These are phyloP conservation scores for Sus cebifrons DNA, from an alignment of 2,797 vertebrate genomes.

Conservation along the genomic window DNA sequence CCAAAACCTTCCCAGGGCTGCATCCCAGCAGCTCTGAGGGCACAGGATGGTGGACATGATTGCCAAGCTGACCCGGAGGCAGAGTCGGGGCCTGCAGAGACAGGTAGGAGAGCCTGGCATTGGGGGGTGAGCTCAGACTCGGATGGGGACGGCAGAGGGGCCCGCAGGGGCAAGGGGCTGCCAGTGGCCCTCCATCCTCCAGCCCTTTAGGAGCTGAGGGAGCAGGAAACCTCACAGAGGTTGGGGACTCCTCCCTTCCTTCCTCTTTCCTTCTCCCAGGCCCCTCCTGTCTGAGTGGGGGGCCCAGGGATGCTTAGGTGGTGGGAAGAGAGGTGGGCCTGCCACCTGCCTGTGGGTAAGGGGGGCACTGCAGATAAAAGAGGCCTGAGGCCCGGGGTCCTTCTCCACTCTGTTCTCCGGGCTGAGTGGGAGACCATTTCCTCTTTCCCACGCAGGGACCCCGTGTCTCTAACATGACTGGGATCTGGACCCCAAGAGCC, in stretches of 20 bases:
- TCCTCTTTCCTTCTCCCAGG: background rate
- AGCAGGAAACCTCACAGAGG: background rate
- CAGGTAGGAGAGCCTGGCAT: conserved; percentile 70
- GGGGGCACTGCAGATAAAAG: background rate
- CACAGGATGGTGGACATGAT: conserved; percentile 81
- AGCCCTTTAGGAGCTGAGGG: background rate
- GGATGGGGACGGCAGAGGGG: background rate
- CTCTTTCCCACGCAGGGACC: background rate
- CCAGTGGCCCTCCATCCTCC: background rate
- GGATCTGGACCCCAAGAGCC: background rate
- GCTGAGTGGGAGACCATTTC: conserved; percentile 52
- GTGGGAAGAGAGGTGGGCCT: background rate
- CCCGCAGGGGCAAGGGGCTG: background rate
- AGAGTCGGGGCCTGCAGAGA: conserved; percentile 60
- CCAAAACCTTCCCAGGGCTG: conserved; percentile 62
- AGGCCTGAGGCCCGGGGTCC: background rate
- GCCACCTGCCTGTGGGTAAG: background rate
- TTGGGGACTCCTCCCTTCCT: background rate
- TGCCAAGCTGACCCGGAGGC: conserved; percentile 75
- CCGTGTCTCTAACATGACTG: background rate
- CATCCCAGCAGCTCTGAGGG: conserved; percentile 33
- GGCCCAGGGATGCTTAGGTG: background rate
- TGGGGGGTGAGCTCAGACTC: background rate
- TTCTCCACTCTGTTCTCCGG: background rate
- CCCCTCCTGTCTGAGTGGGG: background rate